Evolutionary conservation across 1,140 invertebrate genomes (phyloP).

Genomic region (Spodoptera frugiperda): DNA sequence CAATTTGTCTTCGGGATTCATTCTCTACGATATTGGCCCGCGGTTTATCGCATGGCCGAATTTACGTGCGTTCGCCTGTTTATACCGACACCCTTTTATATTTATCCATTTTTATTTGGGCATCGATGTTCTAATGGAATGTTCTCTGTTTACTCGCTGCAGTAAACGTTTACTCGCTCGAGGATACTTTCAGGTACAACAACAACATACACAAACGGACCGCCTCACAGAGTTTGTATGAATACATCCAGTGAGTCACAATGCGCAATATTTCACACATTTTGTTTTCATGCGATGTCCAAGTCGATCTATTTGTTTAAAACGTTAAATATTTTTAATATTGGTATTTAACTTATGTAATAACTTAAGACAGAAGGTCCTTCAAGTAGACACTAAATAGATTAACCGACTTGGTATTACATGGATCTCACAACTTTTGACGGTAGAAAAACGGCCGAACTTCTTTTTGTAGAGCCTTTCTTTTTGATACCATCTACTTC

Average conservation of each 20-base stretch:
- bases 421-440: too few species aligned
- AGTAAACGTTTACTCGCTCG: slow-evolving; percentile 22
- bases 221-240: neutral
- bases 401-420: too few species aligned
- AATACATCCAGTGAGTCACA: slow-evolving; percentile 11
- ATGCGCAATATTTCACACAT: slow-evolving; percentile 22
- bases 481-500: too few species aligned
- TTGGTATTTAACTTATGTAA: too few species aligned
- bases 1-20: slow-evolving; percentile 46
- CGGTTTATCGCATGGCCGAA: slow-evolving; percentile 48
- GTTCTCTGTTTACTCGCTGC: slow-evolving; percentile 36
- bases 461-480: too few species aligned
- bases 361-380: too few species aligned
- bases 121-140: slow-evolving; percentile 42
- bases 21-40: slow-evolving; percentile 43
- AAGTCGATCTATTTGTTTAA: too few species aligned
- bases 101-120: slow-evolving; percentile 37
- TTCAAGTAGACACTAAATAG: too few species aligned
- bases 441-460: too few species aligned
- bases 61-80: slow-evolving; percentile 46
- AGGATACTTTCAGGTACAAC: slow-evolving; percentile 16
- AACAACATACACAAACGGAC: slow-evolving; percentile 1
- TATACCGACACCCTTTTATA: slow-evolving; percentile 29
- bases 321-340: too few species aligned
- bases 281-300: too few species aligned